Conservation (phyloP, 2,888 invertebrate species). For the Diploptera punctata region DNA sequence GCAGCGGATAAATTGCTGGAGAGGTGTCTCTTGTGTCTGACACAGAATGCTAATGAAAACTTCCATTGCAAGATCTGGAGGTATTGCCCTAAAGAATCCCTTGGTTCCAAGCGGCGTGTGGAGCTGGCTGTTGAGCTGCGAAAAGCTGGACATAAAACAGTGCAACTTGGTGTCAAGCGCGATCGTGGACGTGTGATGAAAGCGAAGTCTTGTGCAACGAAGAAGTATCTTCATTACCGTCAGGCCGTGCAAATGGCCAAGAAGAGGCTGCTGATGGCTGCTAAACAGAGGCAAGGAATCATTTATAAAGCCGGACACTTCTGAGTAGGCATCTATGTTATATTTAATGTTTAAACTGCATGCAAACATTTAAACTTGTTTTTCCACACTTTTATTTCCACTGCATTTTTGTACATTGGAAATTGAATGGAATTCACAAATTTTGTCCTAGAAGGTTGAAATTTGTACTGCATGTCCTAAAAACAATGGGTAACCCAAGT, state of each 20-base stretch:
- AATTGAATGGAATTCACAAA: background rate
- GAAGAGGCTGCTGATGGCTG: background rate
- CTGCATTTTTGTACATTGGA: background rate
- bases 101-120: background rate
- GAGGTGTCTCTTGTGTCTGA: constrained; percentile 29
- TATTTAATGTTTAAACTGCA: background rate
- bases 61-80: constrained; percentile 39
- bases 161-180: background rate
- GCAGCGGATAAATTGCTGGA: constrained; percentile 18
- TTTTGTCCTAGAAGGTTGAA: background rate
- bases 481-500: too few species aligned
- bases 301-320: too few species aligned
- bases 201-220: background rate
- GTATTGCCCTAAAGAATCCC: constrained; percentile 16
- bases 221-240: background rate
- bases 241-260: background rate
- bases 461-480: background rate
- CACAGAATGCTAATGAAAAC: constrained; percentile 40
- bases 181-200: background rate
- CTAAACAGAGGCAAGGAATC: background rate
- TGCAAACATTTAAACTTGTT: background rate
- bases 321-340: too few species aligned
- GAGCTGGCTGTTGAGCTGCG: background rate
- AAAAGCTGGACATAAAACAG: background rate
- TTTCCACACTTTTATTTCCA: background rate